Evolutionary conservation across 2,888 invertebrate species (phyloP), one percentile per base, ranked within the genome.

Genomic region (Hyles lineata): DNA sequence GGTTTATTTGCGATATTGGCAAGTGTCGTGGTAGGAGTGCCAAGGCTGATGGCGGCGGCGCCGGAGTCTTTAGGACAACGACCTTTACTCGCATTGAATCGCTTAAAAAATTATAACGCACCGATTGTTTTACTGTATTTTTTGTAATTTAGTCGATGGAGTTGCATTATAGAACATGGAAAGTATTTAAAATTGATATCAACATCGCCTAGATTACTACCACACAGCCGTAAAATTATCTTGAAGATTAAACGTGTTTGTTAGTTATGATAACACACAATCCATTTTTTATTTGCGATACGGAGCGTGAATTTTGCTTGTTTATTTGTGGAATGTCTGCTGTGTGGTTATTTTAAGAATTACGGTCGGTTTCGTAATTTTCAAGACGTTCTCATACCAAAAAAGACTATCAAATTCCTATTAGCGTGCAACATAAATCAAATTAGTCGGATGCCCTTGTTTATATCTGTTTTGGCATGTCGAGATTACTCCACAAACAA

Each of bases 1-100:
- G 86, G 92, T 91, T 92, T 94, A 94, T 94, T 94, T 94, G 92
- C 89, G 91, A 92, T 90, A 90, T 93, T 94, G 94, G 94, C 94
- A 93, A 87, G 87, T 80, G 80, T 82, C 78, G 79, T 77, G 79
- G 81, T 82, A 80, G 85, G 81, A 86, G 86, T 85, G 87, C 90
- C 92, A 92, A 92, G 93, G 92, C 89, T 91, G 88, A 76, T 83
- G 84, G 83, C 87, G 86, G 87, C 84, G 88, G 89, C 90, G 91
- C 89, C 89, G 88, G 84, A 82, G 80, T 80, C 78, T 75, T 75
- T 77, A 83, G 92, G 88, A 79, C 92, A 84, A 87, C 87, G 89
- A 93, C 93, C 91, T 91, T 86, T 87, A 81, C 77, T 80, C 71
- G 61, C 62, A 55, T 62, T 73, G 74, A 72, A 72, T 70, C 21